phyloP scores from a whole-genome alignment of 2,113 vertebrate species.

The Ictidomys tridecemlineatus region DNA sequence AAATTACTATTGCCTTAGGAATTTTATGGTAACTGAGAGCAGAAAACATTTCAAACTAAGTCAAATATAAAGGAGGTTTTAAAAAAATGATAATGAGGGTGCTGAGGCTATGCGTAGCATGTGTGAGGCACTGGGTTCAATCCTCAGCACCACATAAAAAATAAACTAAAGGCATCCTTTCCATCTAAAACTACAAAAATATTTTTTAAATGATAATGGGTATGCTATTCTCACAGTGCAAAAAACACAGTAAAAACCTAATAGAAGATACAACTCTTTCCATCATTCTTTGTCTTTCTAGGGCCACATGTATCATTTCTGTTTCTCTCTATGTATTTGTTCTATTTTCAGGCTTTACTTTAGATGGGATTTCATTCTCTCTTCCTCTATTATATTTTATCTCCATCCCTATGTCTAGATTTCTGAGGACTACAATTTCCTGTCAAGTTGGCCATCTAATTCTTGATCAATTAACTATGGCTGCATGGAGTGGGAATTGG shows the following conservation, averaged over 20 bases:
- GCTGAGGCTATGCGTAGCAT: no score
- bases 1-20: background rate
- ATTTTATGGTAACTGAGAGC: background rate
- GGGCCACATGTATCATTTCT: background rate
- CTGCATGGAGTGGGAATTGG: background rate
- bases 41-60: background rate
- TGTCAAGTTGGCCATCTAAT: background rate
- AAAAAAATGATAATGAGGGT: background rate
- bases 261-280: background rate
- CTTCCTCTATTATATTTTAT: background rate
- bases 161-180: no score
- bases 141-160: no score
- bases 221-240: background rate
- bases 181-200: no score
- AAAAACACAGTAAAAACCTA: background rate
- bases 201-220: background rate
- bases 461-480: background rate
- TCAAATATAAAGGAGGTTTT: background rate
- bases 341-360: constrained; percentile 2
- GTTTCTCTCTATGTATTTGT: background rate
- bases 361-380: background rate
- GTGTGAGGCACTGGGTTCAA: no score
- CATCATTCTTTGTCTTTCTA: background rate
- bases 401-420: background rate
- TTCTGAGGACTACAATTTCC: background rate